Conservation (phyloP, 2,797 vertebrate species). For the Sebastes oblongus region DNA sequence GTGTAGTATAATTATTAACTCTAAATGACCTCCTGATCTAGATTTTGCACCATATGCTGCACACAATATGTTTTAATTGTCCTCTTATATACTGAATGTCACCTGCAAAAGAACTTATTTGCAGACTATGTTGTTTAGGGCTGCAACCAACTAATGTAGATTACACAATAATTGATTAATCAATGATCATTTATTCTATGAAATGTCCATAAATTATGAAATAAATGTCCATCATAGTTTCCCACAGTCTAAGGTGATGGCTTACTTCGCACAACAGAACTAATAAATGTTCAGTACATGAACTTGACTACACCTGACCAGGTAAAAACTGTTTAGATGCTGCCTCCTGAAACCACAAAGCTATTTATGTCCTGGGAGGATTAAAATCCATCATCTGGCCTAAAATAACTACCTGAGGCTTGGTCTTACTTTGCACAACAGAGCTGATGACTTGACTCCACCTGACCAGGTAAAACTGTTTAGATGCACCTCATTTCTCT, state of each 20-base stretch:
- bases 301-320: no score
- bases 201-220: no score
- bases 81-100: no score
- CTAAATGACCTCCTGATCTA: not conserved
- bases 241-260: not conserved
- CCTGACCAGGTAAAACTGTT: no score
- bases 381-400: conserved; percentile 59
- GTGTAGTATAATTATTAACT: not conserved
- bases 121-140: not conserved
- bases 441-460: not conserved
- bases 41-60: not conserved
- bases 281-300: no score
- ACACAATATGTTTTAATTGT: not conserved
- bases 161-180: no score
- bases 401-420: conserved; percentile 24
- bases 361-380: conserved; percentile 2
- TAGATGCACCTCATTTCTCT: not conserved
- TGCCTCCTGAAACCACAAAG: no score
- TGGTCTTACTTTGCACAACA: conserved; percentile 16
- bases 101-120: not conserved
- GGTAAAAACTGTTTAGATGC: not conserved
- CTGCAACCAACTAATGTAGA: not conserved
- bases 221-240: no score
- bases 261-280: no score
- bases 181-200: no score